These are phyloP conservation scores for Pandion haliaetus DNA, from an alignment of 2,113 vertebrate species.

Conservation along the genomic window DNA sequence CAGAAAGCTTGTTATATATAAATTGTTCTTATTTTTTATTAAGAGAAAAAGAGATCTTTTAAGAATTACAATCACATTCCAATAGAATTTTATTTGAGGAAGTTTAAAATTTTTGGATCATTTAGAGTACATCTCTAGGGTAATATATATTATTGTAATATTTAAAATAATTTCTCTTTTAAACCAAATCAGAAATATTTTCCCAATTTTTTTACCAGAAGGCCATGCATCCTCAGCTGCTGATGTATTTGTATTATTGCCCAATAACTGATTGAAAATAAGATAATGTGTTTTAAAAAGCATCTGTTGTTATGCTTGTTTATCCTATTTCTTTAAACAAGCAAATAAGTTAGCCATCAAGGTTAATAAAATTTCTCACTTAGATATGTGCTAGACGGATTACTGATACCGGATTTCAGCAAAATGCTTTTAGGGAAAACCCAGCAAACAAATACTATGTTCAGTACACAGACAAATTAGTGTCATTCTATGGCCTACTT, in stretches of 20 bases:
- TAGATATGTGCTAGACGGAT: not conserved
- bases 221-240: not conserved
- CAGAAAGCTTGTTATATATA: not conserved
- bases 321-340: constrained; percentile 3
- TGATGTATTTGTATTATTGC: not conserved
- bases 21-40: not conserved
- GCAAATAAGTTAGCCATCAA: not conserved
- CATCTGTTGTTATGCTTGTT: not conserved
- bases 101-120: not conserved
- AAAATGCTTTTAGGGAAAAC: not conserved
- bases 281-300: not conserved
- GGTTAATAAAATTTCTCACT: constrained; percentile 17
- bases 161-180: not conserved
- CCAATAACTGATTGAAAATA: not conserved
- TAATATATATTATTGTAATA: not conserved
- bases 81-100: not conserved
- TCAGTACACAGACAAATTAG: not conserved
- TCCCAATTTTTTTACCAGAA: not conserved
- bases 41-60: not conserved
- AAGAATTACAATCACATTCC: not conserved
- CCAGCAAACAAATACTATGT: not conserved
- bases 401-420: not conserved
- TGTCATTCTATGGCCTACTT: not conserved
- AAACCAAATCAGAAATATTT: not conserved
- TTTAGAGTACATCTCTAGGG: not conserved